Evolutionary conservation across 1,140 invertebrate genomes (phyloP).

Genomic region (Mycetomoellerius zeteki): DNA sequence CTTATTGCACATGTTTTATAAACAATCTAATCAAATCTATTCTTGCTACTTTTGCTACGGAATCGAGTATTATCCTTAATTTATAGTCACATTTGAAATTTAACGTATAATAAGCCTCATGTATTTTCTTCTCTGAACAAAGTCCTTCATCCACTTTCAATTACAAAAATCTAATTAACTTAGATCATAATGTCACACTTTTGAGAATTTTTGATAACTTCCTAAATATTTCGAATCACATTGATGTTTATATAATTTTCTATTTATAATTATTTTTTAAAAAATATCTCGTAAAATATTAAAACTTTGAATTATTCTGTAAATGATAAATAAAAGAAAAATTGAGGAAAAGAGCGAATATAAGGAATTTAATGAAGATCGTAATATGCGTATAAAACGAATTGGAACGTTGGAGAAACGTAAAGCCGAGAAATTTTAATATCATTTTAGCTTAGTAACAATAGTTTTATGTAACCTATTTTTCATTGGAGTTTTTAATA

Average conservation of each 20-base stretch:
- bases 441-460: conserved; percentile 10
- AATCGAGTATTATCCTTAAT: not conserved
- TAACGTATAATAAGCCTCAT: not conserved
- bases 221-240: not conserved
- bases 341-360: not conserved
- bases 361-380: conserved; percentile 39
- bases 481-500: conserved; percentile 17
- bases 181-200: not conserved
- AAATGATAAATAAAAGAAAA: conserved; percentile 25
- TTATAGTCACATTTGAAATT: not conserved
- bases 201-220: not conserved
- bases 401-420: not conserved
- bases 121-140: not conserved
- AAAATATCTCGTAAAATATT: not conserved
- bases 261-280: not conserved
- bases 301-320: not conserved
- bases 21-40: conserved; percentile 1
- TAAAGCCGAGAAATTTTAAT: not conserved
- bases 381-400: not conserved
- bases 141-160: not conserved
- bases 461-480: not conserved
- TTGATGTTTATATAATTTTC: not conserved
- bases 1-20: not conserved
- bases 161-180: not conserved
- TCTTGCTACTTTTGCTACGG: not conserved